phyloP scores from a whole-genome alignment of 2,888 invertebrate genomes.

The Norana najaformis region DNA sequence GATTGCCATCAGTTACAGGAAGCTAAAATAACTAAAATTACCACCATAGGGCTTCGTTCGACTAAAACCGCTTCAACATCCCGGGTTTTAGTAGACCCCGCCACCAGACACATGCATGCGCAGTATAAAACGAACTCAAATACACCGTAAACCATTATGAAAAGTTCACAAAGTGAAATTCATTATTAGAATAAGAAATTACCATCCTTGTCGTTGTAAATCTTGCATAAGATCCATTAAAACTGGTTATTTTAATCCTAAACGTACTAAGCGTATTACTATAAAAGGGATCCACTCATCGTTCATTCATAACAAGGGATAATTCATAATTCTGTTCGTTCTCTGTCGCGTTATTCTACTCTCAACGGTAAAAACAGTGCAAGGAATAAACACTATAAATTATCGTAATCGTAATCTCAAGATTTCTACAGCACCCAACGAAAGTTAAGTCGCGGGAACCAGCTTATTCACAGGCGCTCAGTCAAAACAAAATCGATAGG shows the following conservation, averaged over 20 bases:
- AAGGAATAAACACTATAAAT: too few species aligned
- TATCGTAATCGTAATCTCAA: too few species aligned
- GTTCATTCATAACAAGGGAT: neutral
- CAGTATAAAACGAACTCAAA: neutral
- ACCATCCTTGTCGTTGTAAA: constrained; percentile 25
- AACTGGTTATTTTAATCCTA: neutral
- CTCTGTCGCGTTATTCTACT: neutral
- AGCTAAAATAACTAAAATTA: neutral
- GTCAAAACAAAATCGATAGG: too few species aligned
- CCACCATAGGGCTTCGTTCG: neutral
- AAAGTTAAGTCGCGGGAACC: too few species aligned
- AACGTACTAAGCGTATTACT: neutral
- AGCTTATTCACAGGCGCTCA: too few species aligned
- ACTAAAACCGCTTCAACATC: neutral
- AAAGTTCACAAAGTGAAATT: neutral
- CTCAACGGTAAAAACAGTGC: too few species aligned
- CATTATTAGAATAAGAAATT: neutral
- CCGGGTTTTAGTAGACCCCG: neutral
- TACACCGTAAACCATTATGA: neutral
- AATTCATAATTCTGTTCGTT: neutral
- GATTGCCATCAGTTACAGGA: neutral
- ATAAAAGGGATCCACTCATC: neutral
- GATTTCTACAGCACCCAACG: too few species aligned
- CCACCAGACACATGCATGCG: neutral
- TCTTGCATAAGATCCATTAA: constrained; percentile 20